phyloP scores from a whole-genome alignment of 1,140 invertebrate species.

The Hypothenemus hampei region DNA sequence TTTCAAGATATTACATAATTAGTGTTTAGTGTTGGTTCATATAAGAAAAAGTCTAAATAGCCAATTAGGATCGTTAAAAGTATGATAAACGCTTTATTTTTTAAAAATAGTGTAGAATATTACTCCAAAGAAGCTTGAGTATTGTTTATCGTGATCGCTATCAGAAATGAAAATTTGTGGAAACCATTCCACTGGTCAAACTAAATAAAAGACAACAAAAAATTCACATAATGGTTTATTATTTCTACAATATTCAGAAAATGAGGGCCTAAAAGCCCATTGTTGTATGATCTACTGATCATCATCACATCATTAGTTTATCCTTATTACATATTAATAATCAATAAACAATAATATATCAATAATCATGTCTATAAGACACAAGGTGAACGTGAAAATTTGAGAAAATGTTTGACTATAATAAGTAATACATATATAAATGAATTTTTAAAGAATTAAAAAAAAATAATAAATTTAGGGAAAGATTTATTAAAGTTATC shows the following conservation, averaged over 20 bases:
- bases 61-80: too few relatives aligned
- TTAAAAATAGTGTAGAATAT: too few relatives aligned
- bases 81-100: too few relatives aligned
- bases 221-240: slow-evolving; percentile 48
- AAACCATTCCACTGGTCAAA: too few relatives aligned
- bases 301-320: slow-evolving; percentile 49
- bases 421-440: too few relatives aligned
- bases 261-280: slow-evolving; percentile 42
- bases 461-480: neutral
- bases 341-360: slow-evolving; percentile 47
- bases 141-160: too few relatives aligned
- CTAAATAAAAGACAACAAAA: slow-evolving; percentile 20
- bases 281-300: slow-evolving; percentile 45
- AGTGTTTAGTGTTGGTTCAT: too few relatives aligned
- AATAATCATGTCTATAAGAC: slow-evolving; percentile 45
- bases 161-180: too few relatives aligned
- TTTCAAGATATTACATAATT: too few relatives aligned
- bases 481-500: neutral
- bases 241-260: slow-evolving; percentile 49
- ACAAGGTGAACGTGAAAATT: slow-evolving; percentile 43
- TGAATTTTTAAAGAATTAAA: neutral
- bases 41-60: too few relatives aligned
- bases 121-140: too few relatives aligned
- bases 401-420: slow-evolving; percentile 45
- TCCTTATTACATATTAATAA: slow-evolving; percentile 45